A percentile compares a stretch with the other conserved stretches of the same genome.
Conservation (phyloP, 1,140 invertebrate species). For the Lethocerus indicus region DNA sequence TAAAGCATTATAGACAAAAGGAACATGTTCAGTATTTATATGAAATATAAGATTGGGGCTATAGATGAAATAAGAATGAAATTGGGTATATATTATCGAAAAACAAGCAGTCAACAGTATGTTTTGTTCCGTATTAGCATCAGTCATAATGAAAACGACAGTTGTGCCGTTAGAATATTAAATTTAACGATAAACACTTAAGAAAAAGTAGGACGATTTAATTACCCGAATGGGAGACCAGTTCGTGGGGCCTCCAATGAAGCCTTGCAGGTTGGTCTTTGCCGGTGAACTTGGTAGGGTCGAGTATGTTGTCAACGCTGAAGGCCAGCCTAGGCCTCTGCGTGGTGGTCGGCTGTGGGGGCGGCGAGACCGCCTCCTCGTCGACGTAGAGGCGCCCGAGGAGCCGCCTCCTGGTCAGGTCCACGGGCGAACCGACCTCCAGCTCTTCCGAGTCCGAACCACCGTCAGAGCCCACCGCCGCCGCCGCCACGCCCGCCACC, state of each 20-base stretch:
- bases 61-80: no score
- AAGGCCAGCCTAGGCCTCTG: slow-evolving; percentile 43
- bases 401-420: slow-evolving; percentile 15
- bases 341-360: not conserved
- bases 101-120: no score
- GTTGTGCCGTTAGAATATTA: not conserved
- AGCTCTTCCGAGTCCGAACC: slow-evolving; percentile 10
- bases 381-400: not conserved
- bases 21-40: no score
- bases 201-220: not conserved
- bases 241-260: slow-evolving; percentile 33
- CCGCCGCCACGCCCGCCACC: not conserved
- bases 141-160: no score
- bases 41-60: no score
- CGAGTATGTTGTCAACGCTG: slow-evolving; percentile 81
- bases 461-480: slow-evolving; percentile 8
- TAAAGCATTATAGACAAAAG: no score
- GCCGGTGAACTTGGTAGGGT: slow-evolving; percentile 79
- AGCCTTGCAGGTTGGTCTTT: slow-evolving; percentile 21
- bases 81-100: no score
- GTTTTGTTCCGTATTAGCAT: no score
- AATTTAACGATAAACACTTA: not conserved
- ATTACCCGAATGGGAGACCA: slow-evolving; percentile 12
- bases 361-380: not conserved
- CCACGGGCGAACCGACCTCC: slow-evolving; percentile 16